Percentiles rank a stretch among this genome's conserved stretches.
phyloP scores from a whole-genome alignment of 2,888 invertebrate species.

The Dioctria rufipes region DNA sequence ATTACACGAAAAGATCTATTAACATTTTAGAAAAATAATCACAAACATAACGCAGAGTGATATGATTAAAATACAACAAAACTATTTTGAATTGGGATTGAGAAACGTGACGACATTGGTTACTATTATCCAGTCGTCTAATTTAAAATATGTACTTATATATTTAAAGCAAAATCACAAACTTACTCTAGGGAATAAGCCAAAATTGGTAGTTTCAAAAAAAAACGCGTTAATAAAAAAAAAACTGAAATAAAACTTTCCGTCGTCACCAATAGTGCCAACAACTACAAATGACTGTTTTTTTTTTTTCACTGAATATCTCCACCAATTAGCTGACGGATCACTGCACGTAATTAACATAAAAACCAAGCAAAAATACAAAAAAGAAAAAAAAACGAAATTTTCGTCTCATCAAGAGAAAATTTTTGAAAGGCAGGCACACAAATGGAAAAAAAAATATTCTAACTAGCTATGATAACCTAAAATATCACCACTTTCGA shows the following conservation, averaged over 20 bases:
- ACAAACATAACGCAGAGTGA: no score
- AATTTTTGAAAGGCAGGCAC: neutral
- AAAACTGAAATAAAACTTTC: neutral
- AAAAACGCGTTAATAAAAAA: neutral
- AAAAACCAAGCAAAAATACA: neutral
- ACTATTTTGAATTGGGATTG: no score
- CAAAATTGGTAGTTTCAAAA: neutral
- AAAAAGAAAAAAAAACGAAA: neutral
- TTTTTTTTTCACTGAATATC: neutral
- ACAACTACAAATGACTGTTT: neutral
- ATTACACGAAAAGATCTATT: no score
- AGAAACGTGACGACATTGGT: no score
- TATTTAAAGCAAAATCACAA: neutral
- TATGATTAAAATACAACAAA: no score
- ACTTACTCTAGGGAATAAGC: neutral
- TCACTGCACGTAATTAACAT: neutral
- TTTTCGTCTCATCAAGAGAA: neutral
- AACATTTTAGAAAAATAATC: no score
- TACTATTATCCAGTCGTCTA: no score
- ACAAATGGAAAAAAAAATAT: neutral
- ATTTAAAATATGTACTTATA: no score
- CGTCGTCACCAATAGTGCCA: neutral
- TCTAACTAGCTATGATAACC: conserved; percentile 8
- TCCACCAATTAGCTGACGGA: neutral
- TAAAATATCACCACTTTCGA: conserved; percentile 8